A percentile compares a stretch with the other conserved stretches of the same genome.
Evolutionary conservation across 1,140 invertebrate genomes (phyloP).

Genomic region (Drosophila paulistorum): DNA sequence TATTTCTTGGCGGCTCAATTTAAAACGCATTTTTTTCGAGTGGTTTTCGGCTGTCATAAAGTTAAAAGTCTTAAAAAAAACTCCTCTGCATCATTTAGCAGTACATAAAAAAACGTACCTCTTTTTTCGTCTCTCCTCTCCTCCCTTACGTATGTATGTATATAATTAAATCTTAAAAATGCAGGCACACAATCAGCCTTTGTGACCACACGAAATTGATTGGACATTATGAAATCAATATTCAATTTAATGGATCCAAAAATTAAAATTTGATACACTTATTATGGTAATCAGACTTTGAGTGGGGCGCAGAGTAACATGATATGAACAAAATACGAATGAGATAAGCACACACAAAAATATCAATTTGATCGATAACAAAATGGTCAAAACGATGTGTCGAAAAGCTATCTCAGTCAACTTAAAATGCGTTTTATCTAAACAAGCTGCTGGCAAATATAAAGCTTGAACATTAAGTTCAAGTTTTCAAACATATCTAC

Average conservation of each 20-base stretch:
- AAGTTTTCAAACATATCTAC: background rate
- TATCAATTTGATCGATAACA: conserved; percentile 8
- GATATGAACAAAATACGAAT: conserved; percentile 21
- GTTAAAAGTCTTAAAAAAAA: conserved; percentile 18
- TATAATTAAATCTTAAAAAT: conserved; percentile 50
- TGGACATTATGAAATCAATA: conserved; percentile 35
- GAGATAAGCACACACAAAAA: conserved; percentile 10
- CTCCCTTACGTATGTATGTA: background rate
- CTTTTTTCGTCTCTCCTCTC: background rate
- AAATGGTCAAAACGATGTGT: conserved; percentile 4
- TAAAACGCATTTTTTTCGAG: conserved; percentile 42
- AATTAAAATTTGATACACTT: conserved; percentile 10
- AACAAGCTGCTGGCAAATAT: background rate
- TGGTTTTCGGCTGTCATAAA: conserved; percentile 36
- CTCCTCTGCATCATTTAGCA: conserved; percentile 70
- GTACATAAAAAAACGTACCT: conserved; percentile 51
- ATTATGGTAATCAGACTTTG: conserved; percentile 17
- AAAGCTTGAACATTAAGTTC: background rate
- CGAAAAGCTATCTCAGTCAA: background rate
- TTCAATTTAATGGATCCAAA: conserved; percentile 13
- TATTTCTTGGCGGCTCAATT: conserved; percentile 25
- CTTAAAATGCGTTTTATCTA: background rate
- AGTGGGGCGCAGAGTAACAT: conserved; percentile 25
- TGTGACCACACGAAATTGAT: conserved; percentile 37
- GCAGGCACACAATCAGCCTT: conserved; percentile 12